Conservation (phyloP, 2,797 vertebrate genomes). For the Lutjanus campechanus region DNA sequence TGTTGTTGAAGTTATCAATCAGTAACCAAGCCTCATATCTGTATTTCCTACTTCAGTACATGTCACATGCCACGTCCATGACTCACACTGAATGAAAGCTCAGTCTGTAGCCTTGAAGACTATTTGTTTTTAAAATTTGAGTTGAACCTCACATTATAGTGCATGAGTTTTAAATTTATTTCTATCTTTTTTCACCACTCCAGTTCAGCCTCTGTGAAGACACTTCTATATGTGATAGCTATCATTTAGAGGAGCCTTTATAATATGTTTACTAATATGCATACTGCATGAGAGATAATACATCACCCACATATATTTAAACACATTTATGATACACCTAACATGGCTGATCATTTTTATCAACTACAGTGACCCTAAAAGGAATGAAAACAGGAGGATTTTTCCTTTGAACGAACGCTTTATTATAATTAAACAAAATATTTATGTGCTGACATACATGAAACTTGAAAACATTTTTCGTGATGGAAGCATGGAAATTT, state of each 20-base stretch:
- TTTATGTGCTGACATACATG: too few relatives aligned
- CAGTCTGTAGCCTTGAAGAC: not conserved
- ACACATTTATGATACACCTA: not conserved
- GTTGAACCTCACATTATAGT: not conserved
- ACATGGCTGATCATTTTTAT: too few relatives aligned
- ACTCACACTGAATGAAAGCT: not conserved
- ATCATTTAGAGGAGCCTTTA: not conserved
- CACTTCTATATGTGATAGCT: not conserved
- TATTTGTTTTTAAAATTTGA: too few relatives aligned
- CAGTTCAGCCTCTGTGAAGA: not conserved
- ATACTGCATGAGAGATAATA: not conserved
- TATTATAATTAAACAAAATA: too few relatives aligned
- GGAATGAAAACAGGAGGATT: too few relatives aligned
- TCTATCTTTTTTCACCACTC: not conserved
- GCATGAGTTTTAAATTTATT: too few relatives aligned
- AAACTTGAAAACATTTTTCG: too few relatives aligned
- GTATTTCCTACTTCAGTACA: not conserved
- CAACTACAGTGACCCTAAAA: too few relatives aligned
- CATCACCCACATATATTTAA: not conserved
- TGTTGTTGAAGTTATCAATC: conserved; percentile 12
- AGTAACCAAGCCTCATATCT: conserved; percentile 18
- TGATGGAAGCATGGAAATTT: too few relatives aligned
- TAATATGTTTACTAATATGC: not conserved
- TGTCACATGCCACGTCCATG: not conserved
- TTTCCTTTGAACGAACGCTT: too few relatives aligned